Conservation (phyloP, 2,797 vertebrate species). For the Chromobotia macracanthus region DNA sequence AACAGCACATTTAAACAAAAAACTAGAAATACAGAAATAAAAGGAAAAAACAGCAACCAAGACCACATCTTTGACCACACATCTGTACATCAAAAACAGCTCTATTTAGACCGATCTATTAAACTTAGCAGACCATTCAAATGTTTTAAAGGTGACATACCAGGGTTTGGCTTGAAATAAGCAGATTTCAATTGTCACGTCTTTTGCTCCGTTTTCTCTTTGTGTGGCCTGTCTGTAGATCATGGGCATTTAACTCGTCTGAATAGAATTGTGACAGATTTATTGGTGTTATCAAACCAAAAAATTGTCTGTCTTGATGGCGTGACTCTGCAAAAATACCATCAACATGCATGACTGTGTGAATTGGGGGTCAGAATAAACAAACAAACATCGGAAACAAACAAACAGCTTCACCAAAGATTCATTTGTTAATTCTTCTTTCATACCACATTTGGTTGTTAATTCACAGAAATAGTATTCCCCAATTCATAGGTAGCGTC, state of each 20-base stretch:
- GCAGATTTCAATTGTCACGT: conserved; percentile 9
- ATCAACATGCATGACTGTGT: conserved; percentile 58
- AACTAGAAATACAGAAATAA: too few relatives aligned
- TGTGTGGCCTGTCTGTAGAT: neutral
- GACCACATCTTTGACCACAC: neutral
- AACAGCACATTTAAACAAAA: neutral
- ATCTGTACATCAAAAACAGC: neutral
- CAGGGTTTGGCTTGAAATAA: conserved; percentile 16
- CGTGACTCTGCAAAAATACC: conserved; percentile 41
- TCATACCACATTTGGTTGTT: conserved; percentile 69
- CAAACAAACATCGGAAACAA: conserved; percentile 48
- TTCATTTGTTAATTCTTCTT: conserved; percentile 62
- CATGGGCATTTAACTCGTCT: neutral
- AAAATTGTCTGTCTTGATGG: neutral
- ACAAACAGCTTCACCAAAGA: conserved; percentile 66
- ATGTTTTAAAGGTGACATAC: neutral
- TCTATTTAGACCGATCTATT: conserved; percentile 38
- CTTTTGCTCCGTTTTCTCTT: neutral
- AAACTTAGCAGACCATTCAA: conserved; percentile 32
- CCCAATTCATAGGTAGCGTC: conserved; percentile 68
- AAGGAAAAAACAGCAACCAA: neutral
- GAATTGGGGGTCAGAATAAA: conserved; percentile 47
- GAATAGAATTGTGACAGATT: conserved; percentile 1
- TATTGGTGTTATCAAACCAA: neutral
- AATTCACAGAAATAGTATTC: conserved; percentile 70